A percentile compares a stretch with the other conserved stretches of the same genome.
phyloP scores from a whole-genome alignment of 2,888 invertebrate genomes.

The Caenorhabditis japonica region DNA sequence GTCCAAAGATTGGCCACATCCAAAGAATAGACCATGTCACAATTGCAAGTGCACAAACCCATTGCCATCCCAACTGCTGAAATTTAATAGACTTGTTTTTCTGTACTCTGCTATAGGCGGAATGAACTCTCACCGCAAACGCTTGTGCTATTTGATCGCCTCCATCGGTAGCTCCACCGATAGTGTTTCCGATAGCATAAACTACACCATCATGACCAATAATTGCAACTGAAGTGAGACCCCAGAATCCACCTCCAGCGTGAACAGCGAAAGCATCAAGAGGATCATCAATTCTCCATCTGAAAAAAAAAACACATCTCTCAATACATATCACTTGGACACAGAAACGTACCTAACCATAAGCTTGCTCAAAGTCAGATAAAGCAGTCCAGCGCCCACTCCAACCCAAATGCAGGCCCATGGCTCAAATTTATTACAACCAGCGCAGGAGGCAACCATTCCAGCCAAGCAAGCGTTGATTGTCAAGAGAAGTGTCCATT shows the following conservation, averaged over 20 bases:
- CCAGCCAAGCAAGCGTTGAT: conserved; percentile 80
- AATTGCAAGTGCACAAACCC: conserved; percentile 63
- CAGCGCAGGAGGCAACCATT: conserved; percentile 80
- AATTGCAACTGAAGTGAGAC: conserved; percentile 76
- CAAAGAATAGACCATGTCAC: conserved; percentile 61
- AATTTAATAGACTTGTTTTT: conserved; percentile 7
- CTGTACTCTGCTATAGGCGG: neutral
- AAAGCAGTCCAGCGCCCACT: conserved; percentile 78
- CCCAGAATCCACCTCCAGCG: conserved; percentile 80
- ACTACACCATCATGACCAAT: conserved; percentile 67
- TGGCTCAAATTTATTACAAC: conserved; percentile 79
- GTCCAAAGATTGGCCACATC: conserved; percentile 63
- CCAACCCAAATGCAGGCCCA: conserved; percentile 79
- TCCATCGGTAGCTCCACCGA: conserved; percentile 50
- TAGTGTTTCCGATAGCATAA: conserved; percentile 64
- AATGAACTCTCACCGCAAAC: conserved; percentile 51
- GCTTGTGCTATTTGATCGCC: conserved; percentile 56
- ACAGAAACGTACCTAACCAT: conserved; percentile 68
- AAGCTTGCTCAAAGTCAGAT: conserved; percentile 75
- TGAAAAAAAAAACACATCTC: conserved; percentile 5
- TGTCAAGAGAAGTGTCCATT: conserved; percentile 80
- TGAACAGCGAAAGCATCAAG: conserved; percentile 80
- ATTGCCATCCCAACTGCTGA: conserved; percentile 68
- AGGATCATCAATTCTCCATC: conserved; percentile 79
- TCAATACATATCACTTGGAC: too few relatives aligned